Conservation (phyloP, 2,113 vertebrate species). For the Myotis brandtii region DNA sequence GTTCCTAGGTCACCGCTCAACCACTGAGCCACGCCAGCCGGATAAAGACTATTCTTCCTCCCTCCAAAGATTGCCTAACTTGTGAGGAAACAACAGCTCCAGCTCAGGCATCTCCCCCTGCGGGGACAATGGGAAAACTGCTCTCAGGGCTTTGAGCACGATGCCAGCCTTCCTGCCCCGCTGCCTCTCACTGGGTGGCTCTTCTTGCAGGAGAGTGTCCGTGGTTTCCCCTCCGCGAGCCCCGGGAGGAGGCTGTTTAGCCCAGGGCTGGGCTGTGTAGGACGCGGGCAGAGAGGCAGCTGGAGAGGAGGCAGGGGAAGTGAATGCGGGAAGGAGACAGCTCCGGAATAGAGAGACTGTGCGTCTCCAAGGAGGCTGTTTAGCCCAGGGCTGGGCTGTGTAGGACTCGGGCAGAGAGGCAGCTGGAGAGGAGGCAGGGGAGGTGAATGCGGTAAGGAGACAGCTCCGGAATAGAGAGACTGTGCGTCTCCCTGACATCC, state of each 20-base stretch:
- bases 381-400: constrained; percentile 62
- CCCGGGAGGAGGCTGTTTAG: constrained; percentile 66
- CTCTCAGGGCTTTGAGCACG: not conserved
- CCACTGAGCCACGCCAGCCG: too few species aligned
- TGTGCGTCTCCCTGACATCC: not conserved
- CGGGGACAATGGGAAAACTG: not conserved
- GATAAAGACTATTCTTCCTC: not conserved
- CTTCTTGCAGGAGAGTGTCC: constrained; percentile 29
- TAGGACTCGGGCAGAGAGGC: constrained; percentile 58
- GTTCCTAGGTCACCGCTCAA: too few species aligned
- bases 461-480: constrained; percentile 8
- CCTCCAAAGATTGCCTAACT: not conserved
- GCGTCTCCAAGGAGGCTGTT: too few species aligned
- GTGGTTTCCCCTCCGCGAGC: constrained; percentile 43
- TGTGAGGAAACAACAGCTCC: not conserved
- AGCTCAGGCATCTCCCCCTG: not conserved
- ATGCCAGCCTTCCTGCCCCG: not conserved
- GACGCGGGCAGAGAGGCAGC: constrained; percentile 62
- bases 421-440: constrained; percentile 68
- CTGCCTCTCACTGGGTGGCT: not conserved
- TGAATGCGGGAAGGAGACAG: not conserved
- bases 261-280: constrained; percentile 61
- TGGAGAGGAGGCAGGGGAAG: constrained; percentile 62
- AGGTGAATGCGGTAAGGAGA: not conserved
- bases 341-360: not conserved